A percentile compares a stretch with the other conserved stretches of the same genome.
phyloP scores from a whole-genome alignment of 1,140 invertebrate genomes.

The Nymphalis io region DNA sequence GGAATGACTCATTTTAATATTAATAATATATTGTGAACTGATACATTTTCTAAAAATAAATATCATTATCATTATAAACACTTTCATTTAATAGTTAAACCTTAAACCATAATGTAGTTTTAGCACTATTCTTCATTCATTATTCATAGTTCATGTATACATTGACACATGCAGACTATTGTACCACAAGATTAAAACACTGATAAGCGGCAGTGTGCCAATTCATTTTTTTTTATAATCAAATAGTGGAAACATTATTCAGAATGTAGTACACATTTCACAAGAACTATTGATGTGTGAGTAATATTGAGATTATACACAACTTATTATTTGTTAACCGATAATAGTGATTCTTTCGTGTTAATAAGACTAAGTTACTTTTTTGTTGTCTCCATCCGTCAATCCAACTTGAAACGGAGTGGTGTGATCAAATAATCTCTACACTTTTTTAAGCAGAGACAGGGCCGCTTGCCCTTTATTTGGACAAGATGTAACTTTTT shows the following conservation, averaged over 20 bases:
- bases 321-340: no score
- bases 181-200: slow-evolving; percentile 30
- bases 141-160: neutral
- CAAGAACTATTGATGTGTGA: neutral
- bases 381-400: no score
- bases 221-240: slow-evolving; percentile 18
- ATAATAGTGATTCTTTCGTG: no score
- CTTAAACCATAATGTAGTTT: slow-evolving; percentile 1
- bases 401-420: no score
- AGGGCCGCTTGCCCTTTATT: no score
- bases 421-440: no score
- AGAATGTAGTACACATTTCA: neutral
- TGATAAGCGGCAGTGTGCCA: slow-evolving; percentile 28
- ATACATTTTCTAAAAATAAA: no score
- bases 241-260: neutral
- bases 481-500: no score
- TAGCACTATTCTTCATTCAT: neutral
- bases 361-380: no score
- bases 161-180: slow-evolving; percentile 22
- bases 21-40: no score
- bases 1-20: neutral
- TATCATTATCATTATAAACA: neutral
- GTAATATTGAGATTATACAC: no score
- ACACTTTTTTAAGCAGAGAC: no score
- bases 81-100: neutral